Percentiles rank a stretch among this genome's conserved stretches.
phyloP scores from a whole-genome alignment of 2,888 invertebrate species.

The Nephrotoma flavescens region DNA sequence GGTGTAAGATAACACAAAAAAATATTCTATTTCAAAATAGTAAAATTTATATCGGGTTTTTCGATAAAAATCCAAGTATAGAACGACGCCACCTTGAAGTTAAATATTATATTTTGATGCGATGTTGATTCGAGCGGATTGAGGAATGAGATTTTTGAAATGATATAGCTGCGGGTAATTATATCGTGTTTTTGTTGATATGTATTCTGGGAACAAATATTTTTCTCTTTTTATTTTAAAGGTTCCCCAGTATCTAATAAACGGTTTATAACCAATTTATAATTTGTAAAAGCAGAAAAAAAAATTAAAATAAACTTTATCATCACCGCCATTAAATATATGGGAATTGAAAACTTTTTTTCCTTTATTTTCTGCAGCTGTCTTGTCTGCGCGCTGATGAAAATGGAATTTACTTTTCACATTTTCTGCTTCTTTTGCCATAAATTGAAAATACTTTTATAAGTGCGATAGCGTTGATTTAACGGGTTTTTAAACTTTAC shows the following conservation, averaged over 20 bases:
- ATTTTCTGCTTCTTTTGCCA: background rate
- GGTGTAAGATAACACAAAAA: background rate
- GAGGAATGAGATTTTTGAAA: background rate
- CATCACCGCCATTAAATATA: background rate
- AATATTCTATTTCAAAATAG: background rate
- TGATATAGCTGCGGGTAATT: background rate
- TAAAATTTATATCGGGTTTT: background rate
- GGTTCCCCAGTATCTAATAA: background rate
- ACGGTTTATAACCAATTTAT: background rate
- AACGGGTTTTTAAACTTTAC: background rate
- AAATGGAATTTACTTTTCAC: background rate
- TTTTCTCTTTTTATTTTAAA: background rate
- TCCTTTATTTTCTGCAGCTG: background rate
- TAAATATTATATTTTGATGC: background rate
- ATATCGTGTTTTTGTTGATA: background rate
- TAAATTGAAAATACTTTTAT: background rate
- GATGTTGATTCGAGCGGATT: background rate
- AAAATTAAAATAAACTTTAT: background rate
- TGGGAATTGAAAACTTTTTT: background rate
- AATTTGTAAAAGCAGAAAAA: background rate
- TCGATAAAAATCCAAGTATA: background rate
- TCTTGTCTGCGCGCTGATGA: background rate
- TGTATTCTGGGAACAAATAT: background rate
- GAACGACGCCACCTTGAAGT: background rate
- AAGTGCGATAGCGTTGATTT: background rate